These are phyloP conservation scores for Cecropterus lyciades DNA, from an alignment of 1,140 invertebrate genomes.

Conservation along the genomic window DNA sequence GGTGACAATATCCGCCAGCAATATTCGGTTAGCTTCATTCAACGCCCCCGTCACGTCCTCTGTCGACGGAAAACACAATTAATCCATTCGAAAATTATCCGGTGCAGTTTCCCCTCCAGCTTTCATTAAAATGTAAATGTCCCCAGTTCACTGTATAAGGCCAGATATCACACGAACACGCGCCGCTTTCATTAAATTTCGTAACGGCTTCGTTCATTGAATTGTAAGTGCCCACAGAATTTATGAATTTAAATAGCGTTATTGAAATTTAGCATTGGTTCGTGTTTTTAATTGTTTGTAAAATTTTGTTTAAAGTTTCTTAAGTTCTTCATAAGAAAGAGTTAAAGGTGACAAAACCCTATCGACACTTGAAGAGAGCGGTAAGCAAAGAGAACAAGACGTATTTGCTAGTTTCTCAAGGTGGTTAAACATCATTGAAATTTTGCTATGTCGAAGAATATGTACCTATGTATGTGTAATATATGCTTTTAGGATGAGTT, in stretches of 20 bases:
- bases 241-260: slow-evolving; percentile 53
- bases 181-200: slow-evolving; percentile 36
- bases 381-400: no score
- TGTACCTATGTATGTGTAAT: no score
- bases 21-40: slow-evolving; percentile 35
- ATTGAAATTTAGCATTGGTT: slow-evolving; percentile 1
- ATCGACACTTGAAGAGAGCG: no score
- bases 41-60: slow-evolving; percentile 35
- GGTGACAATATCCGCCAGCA: slow-evolving; percentile 32
- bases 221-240: slow-evolving; percentile 45
- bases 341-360: no score
- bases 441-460: no score
- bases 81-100: slow-evolving; percentile 75
- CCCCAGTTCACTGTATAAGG: slow-evolving; percentile 45
- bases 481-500: no score
- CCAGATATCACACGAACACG: slow-evolving; percentile 51
- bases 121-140: slow-evolving; percentile 78
- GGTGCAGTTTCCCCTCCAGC: slow-evolving; percentile 60
- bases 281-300: slow-evolving; percentile 24
- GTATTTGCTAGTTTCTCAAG: no score
- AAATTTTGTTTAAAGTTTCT: no score
- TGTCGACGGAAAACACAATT: slow-evolving; percentile 57
- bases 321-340: no score
- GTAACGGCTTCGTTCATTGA: slow-evolving; percentile 37
- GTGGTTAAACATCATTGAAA: no score